Evolutionary conservation across 1,140 invertebrate genomes (phyloP).

Genomic region (Spodoptera litura): DNA sequence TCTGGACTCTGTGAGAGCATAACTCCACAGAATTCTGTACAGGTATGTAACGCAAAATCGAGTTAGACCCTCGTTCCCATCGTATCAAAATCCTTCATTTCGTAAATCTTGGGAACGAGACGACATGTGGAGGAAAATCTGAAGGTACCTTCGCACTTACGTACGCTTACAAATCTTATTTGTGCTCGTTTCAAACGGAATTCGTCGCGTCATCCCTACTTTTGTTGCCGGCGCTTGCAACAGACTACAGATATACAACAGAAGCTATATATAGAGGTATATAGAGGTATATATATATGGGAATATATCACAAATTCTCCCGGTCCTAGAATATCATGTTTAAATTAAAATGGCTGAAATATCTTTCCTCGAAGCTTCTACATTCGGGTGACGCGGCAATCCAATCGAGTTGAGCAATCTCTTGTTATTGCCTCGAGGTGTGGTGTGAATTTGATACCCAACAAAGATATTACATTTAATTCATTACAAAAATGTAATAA

Average conservation of each 20-base stretch:
- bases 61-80: conserved; percentile 43
- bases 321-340: not conserved
- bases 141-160: conserved; percentile 52
- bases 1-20: conserved; percentile 40
- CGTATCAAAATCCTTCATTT: conserved; percentile 48
- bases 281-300: not conserved
- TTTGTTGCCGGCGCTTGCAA: conserved; percentile 58
- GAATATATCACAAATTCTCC: not conserved
- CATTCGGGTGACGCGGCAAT: not conserved
- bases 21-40: conserved; percentile 28
- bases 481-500: too few relatives aligned
- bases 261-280: not conserved
- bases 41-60: conserved; percentile 34
- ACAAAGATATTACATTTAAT: not conserved
- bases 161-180: conserved; percentile 70
- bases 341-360: conserved; percentile 3
- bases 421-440: conserved; percentile 17
- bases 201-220: conserved; percentile 66
- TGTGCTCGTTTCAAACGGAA: conserved; percentile 62
- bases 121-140: conserved; percentile 45
- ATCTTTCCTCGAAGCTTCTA: not conserved
- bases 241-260: not conserved
- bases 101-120: conserved; percentile 44
- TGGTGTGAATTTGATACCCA: not conserved
- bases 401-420: not conserved